Evolutionary conservation across 2,113 vertebrate species (phyloP).

Genomic region (Pavo muticus): DNA sequence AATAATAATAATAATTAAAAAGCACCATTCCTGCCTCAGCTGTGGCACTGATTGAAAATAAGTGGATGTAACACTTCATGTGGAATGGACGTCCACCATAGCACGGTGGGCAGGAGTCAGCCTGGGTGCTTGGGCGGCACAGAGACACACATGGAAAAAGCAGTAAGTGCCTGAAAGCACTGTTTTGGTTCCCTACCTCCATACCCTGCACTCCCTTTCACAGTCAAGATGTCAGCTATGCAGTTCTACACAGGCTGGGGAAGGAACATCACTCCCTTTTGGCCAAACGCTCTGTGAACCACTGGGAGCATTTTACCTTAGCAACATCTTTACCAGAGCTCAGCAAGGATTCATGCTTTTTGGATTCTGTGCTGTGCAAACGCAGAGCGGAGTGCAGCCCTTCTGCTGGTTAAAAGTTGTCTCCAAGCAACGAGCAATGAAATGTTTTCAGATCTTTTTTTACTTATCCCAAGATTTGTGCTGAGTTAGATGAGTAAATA

Average conservation of each 20-base stretch:
- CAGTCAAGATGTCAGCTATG: not conserved
- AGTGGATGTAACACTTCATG: not conserved
- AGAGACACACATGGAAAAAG: not conserved
- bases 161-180: not conserved
- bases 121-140: not conserved
- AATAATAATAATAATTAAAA: not conserved
- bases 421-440: slow-evolving; percentile 58
- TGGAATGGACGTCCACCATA: not conserved
- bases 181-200: not conserved
- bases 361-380: not conserved
- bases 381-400: not conserved
- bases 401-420: slow-evolving; percentile 44
- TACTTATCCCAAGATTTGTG: slow-evolving; percentile 63
- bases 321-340: not conserved
- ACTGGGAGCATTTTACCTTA: not conserved
- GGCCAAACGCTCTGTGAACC: not conserved
- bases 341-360: not conserved
- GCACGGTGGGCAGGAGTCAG: not conserved
- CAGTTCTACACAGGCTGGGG: not conserved
- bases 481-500: slow-evolving; percentile 66
- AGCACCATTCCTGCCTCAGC: not conserved
- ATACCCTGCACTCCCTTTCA: not conserved
- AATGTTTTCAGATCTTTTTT: slow-evolving; percentile 45
- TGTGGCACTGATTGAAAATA: not conserved
- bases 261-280: not conserved